A percentile compares a stretch with the other conserved stretches of the same genome.
Conservation (phyloP, 2,113 vertebrate species). For the Lasiurus borealis region DNA sequence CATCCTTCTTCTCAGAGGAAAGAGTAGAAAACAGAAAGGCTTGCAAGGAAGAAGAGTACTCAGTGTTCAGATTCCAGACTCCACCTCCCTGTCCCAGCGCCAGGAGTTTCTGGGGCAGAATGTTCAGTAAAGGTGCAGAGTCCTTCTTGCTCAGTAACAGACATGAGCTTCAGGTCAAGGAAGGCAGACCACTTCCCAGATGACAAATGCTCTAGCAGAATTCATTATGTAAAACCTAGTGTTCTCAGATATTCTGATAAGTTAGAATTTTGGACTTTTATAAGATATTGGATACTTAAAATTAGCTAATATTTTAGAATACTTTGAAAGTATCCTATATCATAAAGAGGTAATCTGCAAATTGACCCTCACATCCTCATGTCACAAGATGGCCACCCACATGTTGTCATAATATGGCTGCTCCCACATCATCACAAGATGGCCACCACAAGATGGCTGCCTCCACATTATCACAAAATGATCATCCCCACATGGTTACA, state of each 20-base stretch:
- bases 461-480: no score
- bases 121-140: accelerated
- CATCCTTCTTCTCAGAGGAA: neutral
- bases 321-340: neutral
- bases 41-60: neutral
- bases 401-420: no score
- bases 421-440: no score
- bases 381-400: no score
- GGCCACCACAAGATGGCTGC: no score
- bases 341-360: no score
- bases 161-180: neutral
- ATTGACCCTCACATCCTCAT: no score
- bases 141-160: neutral
- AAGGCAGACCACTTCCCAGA: neutral
- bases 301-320: neutral
- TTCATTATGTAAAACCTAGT: neutral
- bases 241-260: neutral
- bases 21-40: neutral
- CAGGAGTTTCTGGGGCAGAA: neutral
- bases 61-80: neutral
- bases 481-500: no score
- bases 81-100: neutral
- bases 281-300: neutral
- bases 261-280: conserved; percentile 1
- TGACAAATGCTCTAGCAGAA: neutral